A percentile compares a stretch with the other conserved stretches of the same genome.
Conservation (phyloP, 1,140 invertebrate species). For the Tyrophagus putrescentiae region DNA sequence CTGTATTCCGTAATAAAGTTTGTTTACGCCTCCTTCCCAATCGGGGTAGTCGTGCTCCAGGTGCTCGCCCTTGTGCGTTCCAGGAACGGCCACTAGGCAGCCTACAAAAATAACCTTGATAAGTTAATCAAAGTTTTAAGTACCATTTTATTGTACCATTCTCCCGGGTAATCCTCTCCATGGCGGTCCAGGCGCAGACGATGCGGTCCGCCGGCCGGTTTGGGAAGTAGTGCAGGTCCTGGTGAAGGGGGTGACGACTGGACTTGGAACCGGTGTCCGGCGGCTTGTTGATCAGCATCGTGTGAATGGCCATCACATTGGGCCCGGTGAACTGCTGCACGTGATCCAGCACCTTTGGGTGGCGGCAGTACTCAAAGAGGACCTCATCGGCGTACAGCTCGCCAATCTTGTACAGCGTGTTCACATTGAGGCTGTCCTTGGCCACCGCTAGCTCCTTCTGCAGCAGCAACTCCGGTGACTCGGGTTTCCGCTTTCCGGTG, state of each 20-base stretch:
- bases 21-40: conserved; percentile 56
- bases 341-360: conserved; percentile 49
- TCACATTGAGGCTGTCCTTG: conserved; percentile 43
- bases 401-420: conserved; percentile 62
- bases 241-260: conserved; percentile 41
- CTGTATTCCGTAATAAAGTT: conserved; percentile 64
- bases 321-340: conserved; percentile 60
- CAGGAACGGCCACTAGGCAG: conserved; percentile 54
- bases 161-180: conserved; percentile 52
- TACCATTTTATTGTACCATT: no score
- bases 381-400: conserved; percentile 54
- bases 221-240: conserved; percentile 76
- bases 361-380: conserved; percentile 50
- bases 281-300: conserved; percentile 83
- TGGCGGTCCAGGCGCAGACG: conserved; percentile 74
- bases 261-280: conserved; percentile 47
- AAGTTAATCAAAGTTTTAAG: no score
- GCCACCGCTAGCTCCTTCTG: conserved; percentile 58
- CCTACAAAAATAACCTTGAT: no score
- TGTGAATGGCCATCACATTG: conserved; percentile 62
- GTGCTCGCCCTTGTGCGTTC: conserved; percentile 51
- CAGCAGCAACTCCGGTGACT: conserved; percentile 43
- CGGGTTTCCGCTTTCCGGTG: conserved; percentile 34
- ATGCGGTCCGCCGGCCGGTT: conserved; percentile 61
- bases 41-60: conserved; percentile 55